Conservation (phyloP, 2,888 invertebrate genomes). For the Charanyca ferruginea region DNA sequence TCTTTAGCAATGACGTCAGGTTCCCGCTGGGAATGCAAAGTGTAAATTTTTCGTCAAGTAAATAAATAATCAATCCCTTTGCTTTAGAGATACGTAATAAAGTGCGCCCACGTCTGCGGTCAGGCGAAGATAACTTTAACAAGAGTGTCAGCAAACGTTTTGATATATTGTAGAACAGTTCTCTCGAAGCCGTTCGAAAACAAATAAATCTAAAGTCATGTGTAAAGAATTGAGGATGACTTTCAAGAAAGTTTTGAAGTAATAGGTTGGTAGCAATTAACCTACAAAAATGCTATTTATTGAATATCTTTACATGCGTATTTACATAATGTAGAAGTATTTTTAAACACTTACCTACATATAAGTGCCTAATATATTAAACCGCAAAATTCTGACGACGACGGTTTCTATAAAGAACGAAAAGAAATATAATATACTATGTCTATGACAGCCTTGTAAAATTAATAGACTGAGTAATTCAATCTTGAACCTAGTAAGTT, state of each 20-base stretch:
- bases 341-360: slow-evolving; percentile 1
- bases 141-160: slow-evolving; percentile 60
- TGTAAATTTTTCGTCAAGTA: slow-evolving; percentile 59
- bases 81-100: slow-evolving; percentile 69
- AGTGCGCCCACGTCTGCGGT: slow-evolving; percentile 72
- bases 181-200: slow-evolving; percentile 48
- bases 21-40: slow-evolving; percentile 34
- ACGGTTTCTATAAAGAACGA: neutral
- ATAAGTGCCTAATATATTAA: slow-evolving; percentile 7
- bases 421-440: neutral
- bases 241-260: slow-evolving; percentile 34
- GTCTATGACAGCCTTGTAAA: neutral
- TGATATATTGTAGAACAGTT: slow-evolving; percentile 66
- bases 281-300: slow-evolving; percentile 30
- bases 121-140: slow-evolving; percentile 69
- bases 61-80: slow-evolving; percentile 70
- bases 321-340: slow-evolving; percentile 38
- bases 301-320: slow-evolving; percentile 27
- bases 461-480: slow-evolving; percentile 34
- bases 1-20: slow-evolving; percentile 66
- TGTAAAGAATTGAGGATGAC: slow-evolving; percentile 19
- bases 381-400: neutral
- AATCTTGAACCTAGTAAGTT: slow-evolving; percentile 4
- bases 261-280: slow-evolving; percentile 35
- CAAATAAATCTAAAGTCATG: slow-evolving; percentile 52